Conservation (phyloP, 2,113 vertebrate species). For the Murina feae region DNA sequence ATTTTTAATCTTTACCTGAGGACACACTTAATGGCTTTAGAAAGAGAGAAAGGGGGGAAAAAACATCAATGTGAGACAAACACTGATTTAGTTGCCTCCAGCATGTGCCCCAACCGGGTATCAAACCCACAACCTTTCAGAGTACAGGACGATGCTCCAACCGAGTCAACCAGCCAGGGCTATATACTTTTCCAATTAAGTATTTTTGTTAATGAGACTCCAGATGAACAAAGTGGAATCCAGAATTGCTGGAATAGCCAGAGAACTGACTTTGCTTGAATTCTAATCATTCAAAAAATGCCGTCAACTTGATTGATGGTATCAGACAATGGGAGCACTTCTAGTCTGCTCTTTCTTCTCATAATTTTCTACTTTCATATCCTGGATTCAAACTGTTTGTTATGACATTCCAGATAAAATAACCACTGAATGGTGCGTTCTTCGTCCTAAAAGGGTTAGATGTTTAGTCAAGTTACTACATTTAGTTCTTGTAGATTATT, state of each 20-base stretch:
- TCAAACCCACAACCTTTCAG: not conserved
- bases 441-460: not conserved
- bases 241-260: not conserved
- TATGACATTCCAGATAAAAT: not conserved
- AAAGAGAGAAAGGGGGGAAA: not conserved
- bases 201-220: not conserved
- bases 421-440: not conserved
- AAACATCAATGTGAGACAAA: not conserved
- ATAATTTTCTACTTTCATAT: not conserved
- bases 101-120: not conserved
- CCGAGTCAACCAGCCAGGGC: not conserved
- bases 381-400: not conserved
- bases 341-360: not conserved
- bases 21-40: not conserved
- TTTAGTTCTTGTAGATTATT: not conserved
- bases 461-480: not conserved
- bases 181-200: not conserved
- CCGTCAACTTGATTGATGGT: not conserved
- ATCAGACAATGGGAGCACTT: not conserved
- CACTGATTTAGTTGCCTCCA: not conserved
- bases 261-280: not conserved
- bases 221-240: not conserved
- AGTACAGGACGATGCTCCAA: not conserved
- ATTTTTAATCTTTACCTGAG: not conserved
- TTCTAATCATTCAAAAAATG: not conserved